These are phyloP conservation scores for Sarcoramphus papa DNA, from an alignment of 2,797 vertebrate genomes.

Conservation along the genomic window DNA sequence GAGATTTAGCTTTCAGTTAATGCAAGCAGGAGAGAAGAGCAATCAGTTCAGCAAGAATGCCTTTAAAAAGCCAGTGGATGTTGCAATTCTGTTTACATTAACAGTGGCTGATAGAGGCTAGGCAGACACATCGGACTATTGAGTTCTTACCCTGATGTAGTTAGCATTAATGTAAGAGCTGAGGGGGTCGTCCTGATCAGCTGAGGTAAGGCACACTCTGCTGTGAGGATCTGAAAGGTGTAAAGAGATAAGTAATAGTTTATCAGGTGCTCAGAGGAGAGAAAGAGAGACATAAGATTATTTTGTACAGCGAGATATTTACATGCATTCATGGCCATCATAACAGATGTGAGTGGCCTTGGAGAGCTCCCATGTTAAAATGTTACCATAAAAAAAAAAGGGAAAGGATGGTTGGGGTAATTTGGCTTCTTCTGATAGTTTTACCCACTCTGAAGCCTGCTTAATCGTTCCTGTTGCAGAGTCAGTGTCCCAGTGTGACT, in stretches of 20 bases:
- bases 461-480: not conserved
- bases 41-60: not conserved
- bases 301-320: not conserved
- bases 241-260: slow-evolving; percentile 2
- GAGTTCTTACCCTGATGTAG: slow-evolving; percentile 89
- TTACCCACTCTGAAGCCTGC: not conserved
- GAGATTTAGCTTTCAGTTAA: not conserved
- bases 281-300: not conserved
- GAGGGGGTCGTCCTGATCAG: slow-evolving; percentile 91
- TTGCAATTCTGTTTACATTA: not conserved
- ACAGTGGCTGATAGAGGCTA: not conserved
- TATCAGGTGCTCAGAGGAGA: not conserved
- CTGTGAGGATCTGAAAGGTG: slow-evolving; percentile 91
- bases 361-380: not conserved
- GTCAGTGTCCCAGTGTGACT: not conserved
- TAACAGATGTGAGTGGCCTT: not conserved
- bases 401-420: not conserved
- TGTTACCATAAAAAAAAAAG: not conserved
- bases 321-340: not conserved
- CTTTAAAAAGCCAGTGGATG: not conserved
- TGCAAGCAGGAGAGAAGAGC: not conserved
- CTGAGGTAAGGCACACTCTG: slow-evolving; percentile 92
- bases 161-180: slow-evolving; percentile 97
- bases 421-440: not conserved
- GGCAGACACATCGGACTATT: not conserved